These are phyloP conservation scores for Ibycter americanus DNA, from an alignment of 2,797 vertebrate species.

Conservation along the genomic window DNA sequence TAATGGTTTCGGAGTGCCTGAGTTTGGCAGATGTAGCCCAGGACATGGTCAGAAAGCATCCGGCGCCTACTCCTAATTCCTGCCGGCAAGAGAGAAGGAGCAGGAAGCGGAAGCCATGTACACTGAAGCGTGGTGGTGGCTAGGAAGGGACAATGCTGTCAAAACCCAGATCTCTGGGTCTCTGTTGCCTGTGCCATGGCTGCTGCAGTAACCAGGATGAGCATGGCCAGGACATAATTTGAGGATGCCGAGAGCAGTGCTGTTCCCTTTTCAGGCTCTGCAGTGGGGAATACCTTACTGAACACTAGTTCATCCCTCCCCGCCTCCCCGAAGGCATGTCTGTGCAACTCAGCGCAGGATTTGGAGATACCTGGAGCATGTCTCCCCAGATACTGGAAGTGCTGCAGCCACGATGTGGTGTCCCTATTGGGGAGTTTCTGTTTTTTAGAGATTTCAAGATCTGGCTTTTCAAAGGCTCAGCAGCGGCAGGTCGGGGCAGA, in stretches of 20 bases:
- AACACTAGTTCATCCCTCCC: background rate
- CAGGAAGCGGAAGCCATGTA: accelerated
- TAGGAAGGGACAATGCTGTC: background rate
- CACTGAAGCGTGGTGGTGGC: accelerated
- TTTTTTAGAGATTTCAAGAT: conserved; percentile 29
- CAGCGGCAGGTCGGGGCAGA: conserved; percentile 33
- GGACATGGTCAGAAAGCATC: background rate
- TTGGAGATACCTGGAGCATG: background rate
- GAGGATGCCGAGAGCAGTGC: background rate
- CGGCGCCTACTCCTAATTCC: background rate
- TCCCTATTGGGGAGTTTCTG: conserved; percentile 47
- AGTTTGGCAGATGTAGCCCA: background rate
- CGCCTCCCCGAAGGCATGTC: background rate
- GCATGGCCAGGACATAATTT: accelerated
- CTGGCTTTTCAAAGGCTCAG: conserved; percentile 52
- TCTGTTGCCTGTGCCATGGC: background rate
- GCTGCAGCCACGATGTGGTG: background rate
- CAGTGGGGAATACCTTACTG: background rate
- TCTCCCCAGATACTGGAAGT: background rate
- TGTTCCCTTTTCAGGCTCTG: background rate
- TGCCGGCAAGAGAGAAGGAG: background rate
- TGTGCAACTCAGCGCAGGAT: background rate
- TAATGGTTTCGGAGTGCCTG: conserved; percentile 3
- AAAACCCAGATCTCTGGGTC: accelerated
- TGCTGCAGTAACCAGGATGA: background rate